Base-by-base conservation (phyloP, 2,113 vertebrate genomes). In the Grantiella picta region DNA sequence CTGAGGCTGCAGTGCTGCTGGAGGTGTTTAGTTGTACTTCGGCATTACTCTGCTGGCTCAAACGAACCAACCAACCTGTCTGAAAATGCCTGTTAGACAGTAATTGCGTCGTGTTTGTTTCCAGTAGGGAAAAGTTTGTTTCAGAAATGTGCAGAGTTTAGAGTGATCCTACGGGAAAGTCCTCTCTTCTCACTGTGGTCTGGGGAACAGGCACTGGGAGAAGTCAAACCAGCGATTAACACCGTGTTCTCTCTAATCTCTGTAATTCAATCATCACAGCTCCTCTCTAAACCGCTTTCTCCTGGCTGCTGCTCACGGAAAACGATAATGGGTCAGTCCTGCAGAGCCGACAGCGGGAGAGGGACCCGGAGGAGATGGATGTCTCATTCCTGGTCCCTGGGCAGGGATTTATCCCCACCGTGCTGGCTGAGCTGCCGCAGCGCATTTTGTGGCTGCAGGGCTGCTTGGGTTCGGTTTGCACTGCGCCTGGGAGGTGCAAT, bases 301-400 rank as follows among this genome's bases (percentile, higher is more conserved):
- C 50, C 38, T 7, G 44, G 49, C 2, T 31, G 0, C 19, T 31
- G 33, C 22, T 33, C 28, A 1, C 33, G 80, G 73, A 3, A 68
- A 36, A 33, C 0, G 50, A 3, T 8, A 12, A 7, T 0, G 52
- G 76, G 42, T 47, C 60, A 28, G 29, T 10, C 16, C 36, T 0
- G 0, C 28, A 2, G 52, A 31, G 13, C 65, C 18, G 73, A 6
- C 12, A 29, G 64, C 0, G 1, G n/a, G 38, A 28, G 7, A 21
- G 59, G 54, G 73, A 11, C 1, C 0, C 0, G 13, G n/a, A 31
- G 90, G 66, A 38, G 70, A 3, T 8, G 50, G 44, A 11, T 2
- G 8, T 70, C 25, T 13, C 36, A 0, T 1, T n/a, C 5, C 50
- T 25, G 78, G 33, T 12, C 8, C 38, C 40, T 21, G 86, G 50